Base-by-base conservation (phyloP, 2,888 invertebrate species). In the Venusia cambrica region DNA sequence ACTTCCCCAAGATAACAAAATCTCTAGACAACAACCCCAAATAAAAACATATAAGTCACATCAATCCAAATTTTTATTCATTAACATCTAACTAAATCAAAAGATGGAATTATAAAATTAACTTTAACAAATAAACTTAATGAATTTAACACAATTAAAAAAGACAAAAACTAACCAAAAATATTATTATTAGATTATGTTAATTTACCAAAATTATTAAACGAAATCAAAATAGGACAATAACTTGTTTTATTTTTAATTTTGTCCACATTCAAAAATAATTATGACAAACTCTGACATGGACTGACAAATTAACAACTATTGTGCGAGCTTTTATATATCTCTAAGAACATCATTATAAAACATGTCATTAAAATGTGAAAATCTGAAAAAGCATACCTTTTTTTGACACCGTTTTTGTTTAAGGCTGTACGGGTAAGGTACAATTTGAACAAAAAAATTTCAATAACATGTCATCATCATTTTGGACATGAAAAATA, bases 1-100 rank as follows among this genome's bases (percentile, higher is more conserved):
- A 74, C 38, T 85, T 80, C 43, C 77, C 79, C 4, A 53, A 24
- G 8, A 21, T 60, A 2, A 56, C 51, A 10, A 61, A 60, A 39
- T 45, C 54, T 3, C 49, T 65, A 22, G 51, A 57, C 20, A 48
- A 58, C 3, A 27, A 3, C 11, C 12, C 30, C 21, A 6, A 8
- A 22, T 21, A 9, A 28, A 17, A 32, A 26, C 5, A 67, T 50
- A 39, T 58, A 63, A 62, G 43, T 16, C 37, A 44, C 16, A 40
- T 37, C 53, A 53, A 48, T 60, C 48, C 38, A 54, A 59, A 59
- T 36, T 54, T 65, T 64, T 66, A 56, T 54, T 39, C n/a, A n/a
- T 30, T 26, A 31, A 8, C 5, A 14, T n/a, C n/a, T n/a, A n/a
- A 21, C 16, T 20, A 32, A 28, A 10, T 20, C 6, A 21, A 32